Evolutionary conservation across 2,888 invertebrate genomes (phyloP), one percentile per base, ranked within the genome.

Genomic region (Amphipyra berbera): DNA sequence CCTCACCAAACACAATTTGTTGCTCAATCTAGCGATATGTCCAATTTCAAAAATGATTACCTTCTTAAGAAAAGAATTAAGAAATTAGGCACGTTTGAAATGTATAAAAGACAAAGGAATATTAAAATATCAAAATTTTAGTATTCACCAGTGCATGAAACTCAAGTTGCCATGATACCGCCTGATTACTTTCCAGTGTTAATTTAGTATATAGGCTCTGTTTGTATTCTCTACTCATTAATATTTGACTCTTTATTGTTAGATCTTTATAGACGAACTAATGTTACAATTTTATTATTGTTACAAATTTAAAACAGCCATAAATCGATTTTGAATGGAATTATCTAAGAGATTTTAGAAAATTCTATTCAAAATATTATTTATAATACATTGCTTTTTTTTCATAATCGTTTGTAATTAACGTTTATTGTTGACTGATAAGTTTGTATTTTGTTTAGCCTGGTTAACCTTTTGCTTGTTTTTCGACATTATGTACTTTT

Each of bases 91-190:
- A 90, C 92, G 6, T 89, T 90, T 67, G 92, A 93, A 73, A 78
- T 83, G 59, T 91, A 88, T 71, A 93, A 90, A 82, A 87, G 81
- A 67, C 88, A 88, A 46, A 89, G 90, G 63, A 89, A 80, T 70
- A 76, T 84, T 33, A 93, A 92, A 80, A 67, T 94, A 70, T 86
- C 92, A 0, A 95, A 94, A 83, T 95, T 92, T 84, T 95, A 87
- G 83, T 33, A 48, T 53, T 58, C 13, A 15, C n/a, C 2, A 30
- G 9, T 38, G 42, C 15, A 50, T 55, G 41, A 37, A 53, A 57
- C 27, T 46, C 3, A 53, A 48, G 38, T 61, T 61, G 54, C 68
- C 55, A 54, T 58, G 35, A 61, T 56, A 78, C 83, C 80, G 81
- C 82, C 84, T 83, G 65, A 67, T 72, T 64, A 61, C 74, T 74